Conservation (phyloP, 2,113 vertebrate species). For the Heterochromis multidens region DNA sequence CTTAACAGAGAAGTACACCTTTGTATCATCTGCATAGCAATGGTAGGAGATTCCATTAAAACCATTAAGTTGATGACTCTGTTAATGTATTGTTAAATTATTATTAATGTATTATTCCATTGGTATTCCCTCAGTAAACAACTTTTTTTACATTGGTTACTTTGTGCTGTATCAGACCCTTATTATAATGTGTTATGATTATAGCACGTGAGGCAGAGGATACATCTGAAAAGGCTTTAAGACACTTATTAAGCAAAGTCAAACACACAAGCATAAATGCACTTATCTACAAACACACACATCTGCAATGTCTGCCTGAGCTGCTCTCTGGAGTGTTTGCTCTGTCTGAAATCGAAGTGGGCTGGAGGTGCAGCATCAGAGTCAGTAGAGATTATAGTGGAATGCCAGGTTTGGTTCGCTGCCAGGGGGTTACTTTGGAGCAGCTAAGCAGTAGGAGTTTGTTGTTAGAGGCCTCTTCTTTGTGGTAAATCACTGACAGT, state of each 20-base stretch:
- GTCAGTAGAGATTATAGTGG: constrained; percentile 23
- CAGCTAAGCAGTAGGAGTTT: constrained; percentile 4
- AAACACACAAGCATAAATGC: background rate
- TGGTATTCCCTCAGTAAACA: rapidly evolving
- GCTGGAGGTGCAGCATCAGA: constrained; percentile 3
- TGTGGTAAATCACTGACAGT: constrained; percentile 22
- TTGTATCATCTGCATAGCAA: background rate
- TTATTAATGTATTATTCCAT: no score
- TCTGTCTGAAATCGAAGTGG: constrained; percentile 32
- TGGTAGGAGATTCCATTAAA: background rate
- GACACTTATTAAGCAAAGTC: background rate
- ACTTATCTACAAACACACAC: background rate
- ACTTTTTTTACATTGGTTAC: background rate
- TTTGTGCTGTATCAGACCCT: background rate
- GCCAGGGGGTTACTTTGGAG: constrained; percentile 41
- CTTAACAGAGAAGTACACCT: rapidly evolving
- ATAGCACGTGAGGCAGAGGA: background rate
- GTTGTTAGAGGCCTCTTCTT: constrained; percentile 1
- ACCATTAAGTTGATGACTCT: rapidly evolving
- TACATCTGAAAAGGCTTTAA: background rate
- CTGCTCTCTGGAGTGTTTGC: background rate
- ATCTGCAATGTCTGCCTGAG: background rate
- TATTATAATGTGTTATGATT: background rate
- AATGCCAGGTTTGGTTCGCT: background rate
- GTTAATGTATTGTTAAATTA: background rate